Percentiles rank a stretch among this genome's conserved stretches.
These are phyloP conservation scores for Lates japonicus DNA, from an alignment of 2,797 vertebrate genomes.

Conservation along the genomic window DNA sequence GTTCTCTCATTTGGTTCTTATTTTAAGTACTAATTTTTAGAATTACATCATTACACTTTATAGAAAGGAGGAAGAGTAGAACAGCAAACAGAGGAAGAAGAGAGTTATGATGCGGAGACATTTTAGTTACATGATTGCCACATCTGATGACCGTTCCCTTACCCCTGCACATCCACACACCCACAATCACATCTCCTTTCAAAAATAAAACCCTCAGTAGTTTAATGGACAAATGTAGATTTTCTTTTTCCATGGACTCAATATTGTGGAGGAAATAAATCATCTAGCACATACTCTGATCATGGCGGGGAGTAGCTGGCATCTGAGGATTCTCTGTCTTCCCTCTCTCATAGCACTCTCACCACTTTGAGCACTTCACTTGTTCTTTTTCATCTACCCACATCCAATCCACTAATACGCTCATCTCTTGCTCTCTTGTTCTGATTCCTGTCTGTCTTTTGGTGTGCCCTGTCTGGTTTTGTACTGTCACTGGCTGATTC, in stretches of 20 bases:
- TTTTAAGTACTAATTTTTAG: not conserved
- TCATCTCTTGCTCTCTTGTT: constrained; percentile 58
- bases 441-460: constrained; percentile 44
- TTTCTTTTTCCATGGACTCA: constrained; percentile 52
- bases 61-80: not conserved
- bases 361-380: constrained; percentile 73
- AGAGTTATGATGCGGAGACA: constrained; percentile 9
- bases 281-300: constrained; percentile 70
- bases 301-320: constrained; percentile 72
- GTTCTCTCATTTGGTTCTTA: not conserved
- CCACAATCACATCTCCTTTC: constrained; percentile 61
- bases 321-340: constrained; percentile 59
- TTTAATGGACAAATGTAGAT: constrained; percentile 74
- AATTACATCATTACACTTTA: not conserved
- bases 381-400: constrained; percentile 74
- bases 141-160: constrained; percentile 54
- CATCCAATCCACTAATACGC: constrained; percentile 73
- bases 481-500: too few relatives aligned
- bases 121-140: constrained; percentile 53
- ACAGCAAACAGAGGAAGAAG: constrained; percentile 24
- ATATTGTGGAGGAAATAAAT: constrained; percentile 71
- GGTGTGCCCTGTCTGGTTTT: constrained; percentile 48
- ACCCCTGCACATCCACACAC: constrained; percentile 38
- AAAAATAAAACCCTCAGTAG: constrained; percentile 73
- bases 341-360: constrained; percentile 53